phyloP scores from a whole-genome alignment of 2,888 invertebrate genomes.

The Amphipyra tragopoginis region DNA sequence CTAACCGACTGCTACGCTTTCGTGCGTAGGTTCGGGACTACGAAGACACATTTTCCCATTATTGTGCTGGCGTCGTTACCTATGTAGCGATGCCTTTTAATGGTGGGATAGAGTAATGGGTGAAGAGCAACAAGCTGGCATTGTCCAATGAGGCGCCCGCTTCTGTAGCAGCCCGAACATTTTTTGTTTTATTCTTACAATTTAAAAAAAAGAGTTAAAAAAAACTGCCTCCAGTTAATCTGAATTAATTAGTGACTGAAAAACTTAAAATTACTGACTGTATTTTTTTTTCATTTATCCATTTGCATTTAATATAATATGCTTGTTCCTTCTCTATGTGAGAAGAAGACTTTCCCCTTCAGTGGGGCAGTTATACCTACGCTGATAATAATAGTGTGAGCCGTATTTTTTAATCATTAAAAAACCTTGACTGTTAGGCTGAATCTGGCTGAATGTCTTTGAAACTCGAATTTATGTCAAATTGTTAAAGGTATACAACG shows the following conservation, averaged over 20 bases:
- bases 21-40: conserved; percentile 61
- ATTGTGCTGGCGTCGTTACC: conserved; percentile 68
- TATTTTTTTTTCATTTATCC: too few species aligned
- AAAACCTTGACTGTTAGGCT: too few species aligned
- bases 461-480: conserved; percentile 22
- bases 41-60: conserved; percentile 66
- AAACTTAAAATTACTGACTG: too few species aligned
- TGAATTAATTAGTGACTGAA: too few species aligned
- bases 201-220: too few species aligned
- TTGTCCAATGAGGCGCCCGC: conserved; percentile 80
- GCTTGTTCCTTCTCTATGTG: too few species aligned
- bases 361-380: too few species aligned
- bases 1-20: conserved; percentile 3
- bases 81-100: conserved; percentile 69
- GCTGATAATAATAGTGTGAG: too few species aligned
- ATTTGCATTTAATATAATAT: too few species aligned
- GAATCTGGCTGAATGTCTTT: conserved; percentile 3
- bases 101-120: conserved; percentile 81
- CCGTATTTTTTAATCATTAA: too few species aligned
- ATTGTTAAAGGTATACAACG: conserved; percentile 4
- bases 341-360: too few species aligned
- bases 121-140: conserved; percentile 87
- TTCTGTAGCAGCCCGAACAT: conserved; percentile 87
- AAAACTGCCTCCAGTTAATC: too few species aligned
- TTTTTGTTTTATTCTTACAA: conserved; percentile 20